Evolutionary conservation across 2,888 invertebrate species (phyloP).

Genomic region (Hypomecis punctinalis): DNA sequence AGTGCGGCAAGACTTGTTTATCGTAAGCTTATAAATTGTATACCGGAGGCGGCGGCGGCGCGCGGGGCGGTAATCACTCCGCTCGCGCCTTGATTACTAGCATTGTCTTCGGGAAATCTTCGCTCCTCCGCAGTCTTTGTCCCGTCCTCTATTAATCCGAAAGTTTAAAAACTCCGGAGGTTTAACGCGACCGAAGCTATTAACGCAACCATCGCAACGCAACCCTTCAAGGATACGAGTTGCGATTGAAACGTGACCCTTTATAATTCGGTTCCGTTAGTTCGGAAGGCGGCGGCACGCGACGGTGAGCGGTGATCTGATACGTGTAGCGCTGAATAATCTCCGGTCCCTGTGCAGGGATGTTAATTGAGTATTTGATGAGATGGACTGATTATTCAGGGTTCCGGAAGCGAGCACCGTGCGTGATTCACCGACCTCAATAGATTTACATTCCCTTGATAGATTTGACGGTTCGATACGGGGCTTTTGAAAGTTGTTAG

Average conservation of each 20-base stretch:
- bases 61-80: conserved; percentile 57
- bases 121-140: conserved; percentile 69
- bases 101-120: conserved; percentile 73
- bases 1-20: conserved; percentile 54
- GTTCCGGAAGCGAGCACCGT: conserved; percentile 43
- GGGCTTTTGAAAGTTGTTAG: conserved; percentile 33
- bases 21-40: conserved; percentile 66
- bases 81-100: conserved; percentile 69
- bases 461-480: conserved; percentile 19
- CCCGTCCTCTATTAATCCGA: conserved; percentile 57
- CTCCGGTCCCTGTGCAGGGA: conserved; percentile 66
- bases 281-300: conserved; percentile 53
- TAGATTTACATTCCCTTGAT: conserved; percentile 18
- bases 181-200: conserved; percentile 48
- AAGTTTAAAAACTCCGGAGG: conserved; percentile 55
- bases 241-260: conserved; percentile 65
- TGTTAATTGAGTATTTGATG: conserved; percentile 71
- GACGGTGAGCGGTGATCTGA: conserved; percentile 61
- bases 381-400: conserved; percentile 63
- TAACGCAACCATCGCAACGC: conserved; percentile 42
- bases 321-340: conserved; percentile 58
- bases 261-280: conserved; percentile 59
- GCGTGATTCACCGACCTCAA: conserved; percentile 23
- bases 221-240: conserved; percentile 59
- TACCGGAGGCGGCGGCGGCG: conserved; percentile 45